Evolutionary conservation across 2,888 invertebrate genomes (phyloP).

Genomic region (Alviniconcha strummeri): DNA sequence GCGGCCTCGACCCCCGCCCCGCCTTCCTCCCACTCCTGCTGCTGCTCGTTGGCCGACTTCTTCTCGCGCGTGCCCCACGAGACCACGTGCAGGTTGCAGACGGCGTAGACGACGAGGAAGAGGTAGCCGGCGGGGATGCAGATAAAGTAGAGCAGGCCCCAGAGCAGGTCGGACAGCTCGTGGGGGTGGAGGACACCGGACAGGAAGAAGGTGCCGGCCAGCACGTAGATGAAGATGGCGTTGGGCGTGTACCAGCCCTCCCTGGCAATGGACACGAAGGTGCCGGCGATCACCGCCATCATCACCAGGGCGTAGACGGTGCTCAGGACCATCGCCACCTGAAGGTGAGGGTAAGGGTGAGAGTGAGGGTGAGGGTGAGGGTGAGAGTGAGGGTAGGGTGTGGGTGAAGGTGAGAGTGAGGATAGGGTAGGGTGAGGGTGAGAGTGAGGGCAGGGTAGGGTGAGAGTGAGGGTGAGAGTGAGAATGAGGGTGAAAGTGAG

Average conservation of each 20-base stretch:
- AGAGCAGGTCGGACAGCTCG: constrained; percentile 78
- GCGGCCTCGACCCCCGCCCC: constrained; percentile 2
- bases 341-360: constrained; percentile 79
- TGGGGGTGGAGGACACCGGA: constrained; percentile 98
- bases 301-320: constrained; percentile 97
- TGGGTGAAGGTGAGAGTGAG: no score
- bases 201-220: constrained; percentile 92
- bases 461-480: no score
- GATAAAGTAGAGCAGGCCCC: constrained; percentile 86
- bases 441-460: no score
- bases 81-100: constrained; percentile 95
- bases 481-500: no score
- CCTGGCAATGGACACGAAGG: constrained; percentile 95
- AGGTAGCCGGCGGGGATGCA: constrained; percentile 97
- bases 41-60: constrained; percentile 34
- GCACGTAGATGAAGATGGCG: constrained; percentile 49
- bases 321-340: constrained; percentile 71
- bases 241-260: constrained; percentile 80
- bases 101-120: constrained; percentile 90
- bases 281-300: constrained; percentile 99
- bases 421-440: no score
- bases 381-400: no score
- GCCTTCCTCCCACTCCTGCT: constrained; percentile 26
- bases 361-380: no score
- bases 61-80: constrained; percentile 94